Conservation (phyloP, 2,113 vertebrate genomes). For the Ancistrus triradiatus region DNA sequence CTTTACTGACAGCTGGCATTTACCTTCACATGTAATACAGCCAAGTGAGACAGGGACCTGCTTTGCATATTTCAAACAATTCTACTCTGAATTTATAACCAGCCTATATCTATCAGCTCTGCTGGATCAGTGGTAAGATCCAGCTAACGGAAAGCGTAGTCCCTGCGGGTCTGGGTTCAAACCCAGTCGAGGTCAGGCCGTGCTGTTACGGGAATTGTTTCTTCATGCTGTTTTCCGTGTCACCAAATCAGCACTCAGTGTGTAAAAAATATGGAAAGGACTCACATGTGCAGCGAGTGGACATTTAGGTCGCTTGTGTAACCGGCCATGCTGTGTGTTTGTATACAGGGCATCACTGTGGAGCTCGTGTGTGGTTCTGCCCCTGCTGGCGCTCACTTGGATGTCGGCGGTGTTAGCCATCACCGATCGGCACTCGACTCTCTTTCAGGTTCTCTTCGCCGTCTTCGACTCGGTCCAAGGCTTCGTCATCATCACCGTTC, state of each 20-base stretch:
- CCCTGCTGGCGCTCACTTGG: constrained; percentile 96
- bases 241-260: too few relatives aligned
- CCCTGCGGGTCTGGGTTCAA: too few relatives aligned
- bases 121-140: too few relatives aligned
- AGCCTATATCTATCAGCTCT: too few relatives aligned
- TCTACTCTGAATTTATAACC: too few relatives aligned
- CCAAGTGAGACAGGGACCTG: constrained; percentile 1
- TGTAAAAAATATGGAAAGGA: too few relatives aligned
- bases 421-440: constrained; percentile 92
- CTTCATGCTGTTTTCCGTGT: too few relatives aligned
- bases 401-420: constrained; percentile 98
- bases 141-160: too few relatives aligned
- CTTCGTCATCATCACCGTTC: constrained; percentile 95
- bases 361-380: constrained; percentile 89
- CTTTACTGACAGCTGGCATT: constrained; percentile 30
- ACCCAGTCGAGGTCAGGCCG: too few relatives aligned
- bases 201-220: too few relatives aligned
- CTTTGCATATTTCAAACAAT: constrained; percentile 11
- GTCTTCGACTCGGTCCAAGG: constrained; percentile 95
- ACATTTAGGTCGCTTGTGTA: too few relatives aligned
- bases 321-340: constrained; percentile 48
- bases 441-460: constrained; percentile 92
- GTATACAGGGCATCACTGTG: constrained; percentile 79
- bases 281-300: too few relatives aligned
- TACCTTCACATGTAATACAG: background rate